Evolutionary conservation across 2,888 invertebrate species (phyloP).

Genomic region (Drosophila fulvimacula): DNA sequence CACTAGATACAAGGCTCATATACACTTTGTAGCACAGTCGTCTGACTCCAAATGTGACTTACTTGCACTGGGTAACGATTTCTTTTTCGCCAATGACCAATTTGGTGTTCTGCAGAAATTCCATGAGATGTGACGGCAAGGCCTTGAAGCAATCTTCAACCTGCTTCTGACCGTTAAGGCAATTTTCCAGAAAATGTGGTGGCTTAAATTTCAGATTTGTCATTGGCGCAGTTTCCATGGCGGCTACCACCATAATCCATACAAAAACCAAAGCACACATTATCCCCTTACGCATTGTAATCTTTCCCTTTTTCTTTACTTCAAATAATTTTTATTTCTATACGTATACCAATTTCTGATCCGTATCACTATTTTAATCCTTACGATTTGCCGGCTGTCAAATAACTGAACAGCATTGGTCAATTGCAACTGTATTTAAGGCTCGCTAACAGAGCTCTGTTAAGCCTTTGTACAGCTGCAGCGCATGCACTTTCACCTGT

Average conservation of each 20-base stretch:
- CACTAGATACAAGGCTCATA: background rate
- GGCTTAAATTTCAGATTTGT: background rate
- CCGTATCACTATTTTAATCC: background rate
- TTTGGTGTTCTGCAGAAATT: background rate
- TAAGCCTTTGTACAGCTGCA: background rate
- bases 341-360: background rate
- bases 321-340: background rate
- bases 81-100: background rate
- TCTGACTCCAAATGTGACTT: background rate
- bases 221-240: background rate
- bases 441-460: constrained; percentile 3
- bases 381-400: background rate
- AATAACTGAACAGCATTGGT: background rate
- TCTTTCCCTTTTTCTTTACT: background rate
- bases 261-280: background rate
- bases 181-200: background rate
- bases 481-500: constrained; percentile 46
- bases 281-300: background rate
- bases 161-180: background rate
- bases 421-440: constrained; percentile 6
- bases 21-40: background rate
- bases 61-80: background rate
- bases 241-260: no score
- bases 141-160: background rate
- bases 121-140: constrained; percentile 1